Evolutionary conservation across 2,113 vertebrate genomes (phyloP).

Genomic region (Chunga burmeisteri): DNA sequence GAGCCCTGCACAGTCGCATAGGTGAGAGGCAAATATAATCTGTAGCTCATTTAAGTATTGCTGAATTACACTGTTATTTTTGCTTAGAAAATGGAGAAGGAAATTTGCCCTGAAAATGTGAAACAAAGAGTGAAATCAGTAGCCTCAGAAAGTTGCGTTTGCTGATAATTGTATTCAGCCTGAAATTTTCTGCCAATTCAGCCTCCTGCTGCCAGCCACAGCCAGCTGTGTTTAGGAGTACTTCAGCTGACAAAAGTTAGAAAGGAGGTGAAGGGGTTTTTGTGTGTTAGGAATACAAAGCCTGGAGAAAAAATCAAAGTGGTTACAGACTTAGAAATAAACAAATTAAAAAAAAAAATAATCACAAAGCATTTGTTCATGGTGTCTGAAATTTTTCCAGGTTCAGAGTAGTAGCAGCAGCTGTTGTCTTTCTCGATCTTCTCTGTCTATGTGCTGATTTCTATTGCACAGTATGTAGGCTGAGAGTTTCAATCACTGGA

Average conservation of each 20-base stretch:
- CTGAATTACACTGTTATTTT: background rate
- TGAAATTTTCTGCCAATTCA: constrained; percentile 33
- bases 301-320: background rate
- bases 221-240: constrained; percentile 23
- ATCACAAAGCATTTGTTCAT: background rate
- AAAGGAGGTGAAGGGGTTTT: background rate
- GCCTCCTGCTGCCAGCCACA: constrained; percentile 58
- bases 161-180: background rate
- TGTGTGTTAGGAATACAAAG: background rate
- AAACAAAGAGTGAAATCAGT: background rate
- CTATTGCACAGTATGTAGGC: background rate
- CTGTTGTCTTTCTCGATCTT: background rate
- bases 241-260: background rate
- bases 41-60: background rate
- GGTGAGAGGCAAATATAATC: background rate
- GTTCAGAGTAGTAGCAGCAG: background rate
- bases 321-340: background rate
- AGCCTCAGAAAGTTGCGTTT: background rate
- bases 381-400: background rate
- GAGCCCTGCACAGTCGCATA: background rate
- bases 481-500: background rate
- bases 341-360: background rate
- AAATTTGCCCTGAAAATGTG: background rate
- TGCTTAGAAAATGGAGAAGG: background rate
- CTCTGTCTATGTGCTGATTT: background rate